Evolutionary conservation across 1,140 invertebrate species (phyloP).

Genomic region (Drepana arcuata): DNA sequence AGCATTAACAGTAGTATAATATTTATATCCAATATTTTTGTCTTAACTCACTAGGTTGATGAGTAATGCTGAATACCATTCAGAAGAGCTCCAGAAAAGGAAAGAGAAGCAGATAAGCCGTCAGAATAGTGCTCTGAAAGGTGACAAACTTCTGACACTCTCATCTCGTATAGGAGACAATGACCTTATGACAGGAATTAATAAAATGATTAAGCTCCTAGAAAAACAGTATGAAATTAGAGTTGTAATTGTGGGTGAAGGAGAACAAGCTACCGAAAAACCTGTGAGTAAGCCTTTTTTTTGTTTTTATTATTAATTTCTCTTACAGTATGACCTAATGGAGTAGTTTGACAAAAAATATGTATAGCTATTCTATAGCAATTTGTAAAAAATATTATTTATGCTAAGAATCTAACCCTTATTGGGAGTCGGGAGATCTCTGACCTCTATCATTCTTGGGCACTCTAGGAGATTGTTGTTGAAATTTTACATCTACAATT

Average conservation of each 20-base stretch:
- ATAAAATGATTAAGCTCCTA: slow-evolving; percentile 76
- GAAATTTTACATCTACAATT: too few relatives aligned
- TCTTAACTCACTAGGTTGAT: slow-evolving; percentile 58
- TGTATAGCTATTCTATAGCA: too few relatives aligned
- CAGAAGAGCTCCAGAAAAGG: slow-evolving; percentile 54
- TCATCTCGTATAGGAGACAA: slow-evolving; percentile 75
- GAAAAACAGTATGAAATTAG: slow-evolving; percentile 75
- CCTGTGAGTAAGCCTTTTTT: slow-evolving; percentile 50
- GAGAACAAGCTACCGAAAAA: slow-evolving; percentile 49
- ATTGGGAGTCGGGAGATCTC: too few relatives aligned
- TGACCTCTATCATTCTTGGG: too few relatives aligned
- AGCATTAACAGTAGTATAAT: too few relatives aligned
- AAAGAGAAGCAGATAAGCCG: slow-evolving; percentile 44
- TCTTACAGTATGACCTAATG: too few relatives aligned
- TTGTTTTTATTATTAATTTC: slow-evolving; percentile 4
- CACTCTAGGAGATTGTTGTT: too few relatives aligned
- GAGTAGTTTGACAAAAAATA: too few relatives aligned
- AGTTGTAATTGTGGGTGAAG: slow-evolving; percentile 71
- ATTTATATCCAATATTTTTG: too few relatives aligned
- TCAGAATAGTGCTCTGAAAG: slow-evolving; percentile 58
- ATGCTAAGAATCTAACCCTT: too few relatives aligned
- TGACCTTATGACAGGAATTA: slow-evolving; percentile 75
- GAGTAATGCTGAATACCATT: slow-evolving; percentile 57
- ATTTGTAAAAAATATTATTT: too few relatives aligned
- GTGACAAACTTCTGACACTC: slow-evolving; percentile 75